A percentile compares a stretch with the other conserved stretches of the same genome.
phyloP scores from a whole-genome alignment of 1,140 invertebrate genomes.

The Caenorhabditis inopinata region DNA sequence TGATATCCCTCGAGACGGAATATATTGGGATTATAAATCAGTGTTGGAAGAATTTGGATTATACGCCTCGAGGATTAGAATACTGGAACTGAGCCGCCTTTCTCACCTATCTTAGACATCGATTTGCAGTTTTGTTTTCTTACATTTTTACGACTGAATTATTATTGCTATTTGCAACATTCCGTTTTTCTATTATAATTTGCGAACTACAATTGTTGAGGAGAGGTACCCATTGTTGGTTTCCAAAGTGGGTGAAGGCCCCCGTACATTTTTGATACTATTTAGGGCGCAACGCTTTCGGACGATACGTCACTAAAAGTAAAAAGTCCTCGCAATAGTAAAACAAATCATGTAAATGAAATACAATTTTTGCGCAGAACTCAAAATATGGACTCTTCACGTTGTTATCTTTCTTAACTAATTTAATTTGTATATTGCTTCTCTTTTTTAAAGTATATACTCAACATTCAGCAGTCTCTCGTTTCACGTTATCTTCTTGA shows the following conservation, averaged over 20 bases:
- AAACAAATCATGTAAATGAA: no score
- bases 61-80: background rate
- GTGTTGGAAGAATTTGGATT: background rate
- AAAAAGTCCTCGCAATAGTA: no score
- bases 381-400: no score
- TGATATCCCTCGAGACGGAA: no score
- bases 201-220: background rate
- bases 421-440: background rate
- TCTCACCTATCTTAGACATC: background rate
- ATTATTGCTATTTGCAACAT: conserved; percentile 18
- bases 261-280: conserved; percentile 17
- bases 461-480: no score
- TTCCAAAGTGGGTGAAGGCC: background rate
- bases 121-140: background rate
- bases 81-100: background rate
- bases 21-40: background rate
- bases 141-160: background rate
- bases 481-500: no score
- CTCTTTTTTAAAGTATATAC: background rate
- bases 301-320: background rate
- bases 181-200: no score
- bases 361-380: no score
- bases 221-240: background rate
- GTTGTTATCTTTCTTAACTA: no score
- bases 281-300: background rate